Conservation (phyloP, 1,140 invertebrate species). For the Macrostomum lignano region DNA sequence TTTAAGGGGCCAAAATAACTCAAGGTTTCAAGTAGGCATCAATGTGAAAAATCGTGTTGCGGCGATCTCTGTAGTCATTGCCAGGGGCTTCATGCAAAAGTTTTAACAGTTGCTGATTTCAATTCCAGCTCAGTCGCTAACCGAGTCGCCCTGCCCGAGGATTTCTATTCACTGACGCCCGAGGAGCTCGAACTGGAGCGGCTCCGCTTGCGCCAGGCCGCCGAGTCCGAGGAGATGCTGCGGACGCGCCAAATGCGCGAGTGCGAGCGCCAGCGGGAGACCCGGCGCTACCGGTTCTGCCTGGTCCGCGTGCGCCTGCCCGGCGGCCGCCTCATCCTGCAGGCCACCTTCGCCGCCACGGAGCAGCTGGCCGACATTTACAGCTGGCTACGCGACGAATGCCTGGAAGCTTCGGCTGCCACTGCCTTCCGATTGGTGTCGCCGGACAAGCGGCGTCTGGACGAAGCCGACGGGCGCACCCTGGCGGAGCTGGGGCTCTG, state of each 20-base stretch:
- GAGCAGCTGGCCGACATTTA: constrained; percentile 14
- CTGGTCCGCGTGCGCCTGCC: constrained; percentile 56
- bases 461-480: constrained; percentile 13
- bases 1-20: too few relatives aligned
- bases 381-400: constrained; percentile 16
- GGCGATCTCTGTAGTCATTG: constrained; percentile 49
- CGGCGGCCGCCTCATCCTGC: constrained; percentile 32
- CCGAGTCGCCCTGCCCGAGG: constrained; percentile 35
- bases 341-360: constrained; percentile 18
- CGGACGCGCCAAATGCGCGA: constrained; percentile 70
- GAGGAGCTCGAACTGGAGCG: constrained; percentile 60
- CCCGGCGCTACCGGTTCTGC: constrained; percentile 51
- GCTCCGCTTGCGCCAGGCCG: constrained; percentile 36
- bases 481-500: constrained; percentile 20
- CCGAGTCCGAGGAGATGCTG: constrained; percentile 48
- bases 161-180: constrained; percentile 46
- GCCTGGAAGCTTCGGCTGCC: constrained; percentile 16
- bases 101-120: background rate
- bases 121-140: constrained; percentile 3
- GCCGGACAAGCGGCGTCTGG: constrained; percentile 11
- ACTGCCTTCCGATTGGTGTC: constrained; percentile 18
- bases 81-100: constrained; percentile 32
- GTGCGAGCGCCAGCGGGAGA: constrained; percentile 45
- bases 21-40: too few relatives aligned
- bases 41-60: too few relatives aligned